Evolutionary conservation across 2,797 vertebrate genomes (phyloP).

Genomic region (Iguana delicatissima): DNA sequence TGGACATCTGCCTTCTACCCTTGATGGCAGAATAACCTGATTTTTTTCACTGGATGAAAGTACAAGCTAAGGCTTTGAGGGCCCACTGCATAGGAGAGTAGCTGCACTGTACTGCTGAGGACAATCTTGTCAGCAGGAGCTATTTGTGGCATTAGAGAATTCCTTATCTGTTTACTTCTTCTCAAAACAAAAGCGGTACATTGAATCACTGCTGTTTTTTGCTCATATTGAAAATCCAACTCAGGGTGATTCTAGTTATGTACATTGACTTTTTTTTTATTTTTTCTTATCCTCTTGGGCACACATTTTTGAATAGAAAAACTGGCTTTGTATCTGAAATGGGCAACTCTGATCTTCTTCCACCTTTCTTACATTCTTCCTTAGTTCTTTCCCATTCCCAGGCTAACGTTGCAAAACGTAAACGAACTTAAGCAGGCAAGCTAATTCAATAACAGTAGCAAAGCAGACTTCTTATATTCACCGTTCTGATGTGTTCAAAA

Average conservation of each 20-base stretch:
- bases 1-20: not conserved
- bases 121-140: conserved; percentile 3
- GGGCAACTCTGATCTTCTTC: not conserved
- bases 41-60: conserved; percentile 21
- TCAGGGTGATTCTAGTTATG: not conserved
- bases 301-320: not conserved
- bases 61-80: rapidly evolving
- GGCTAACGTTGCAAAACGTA: conserved; percentile 31
- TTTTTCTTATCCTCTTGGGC: not conserved
- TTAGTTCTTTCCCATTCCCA: not conserved
- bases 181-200: not conserved
- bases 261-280: not conserved
- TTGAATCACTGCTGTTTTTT: no score
- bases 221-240: not conserved
- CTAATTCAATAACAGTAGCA: conserved; percentile 31
- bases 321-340: not conserved
- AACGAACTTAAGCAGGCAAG: conserved; percentile 54
- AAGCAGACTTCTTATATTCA: not conserved
- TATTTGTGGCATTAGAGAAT: conserved; percentile 18
- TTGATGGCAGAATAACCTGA: conserved; percentile 18
- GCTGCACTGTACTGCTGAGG: not conserved
- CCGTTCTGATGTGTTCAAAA: not conserved
- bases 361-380: not conserved
- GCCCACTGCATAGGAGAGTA: not conserved
- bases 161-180: conserved; percentile 10